phyloP scores from a whole-genome alignment of 2,888 invertebrate genomes.

The Lottia gigantea region DNA sequence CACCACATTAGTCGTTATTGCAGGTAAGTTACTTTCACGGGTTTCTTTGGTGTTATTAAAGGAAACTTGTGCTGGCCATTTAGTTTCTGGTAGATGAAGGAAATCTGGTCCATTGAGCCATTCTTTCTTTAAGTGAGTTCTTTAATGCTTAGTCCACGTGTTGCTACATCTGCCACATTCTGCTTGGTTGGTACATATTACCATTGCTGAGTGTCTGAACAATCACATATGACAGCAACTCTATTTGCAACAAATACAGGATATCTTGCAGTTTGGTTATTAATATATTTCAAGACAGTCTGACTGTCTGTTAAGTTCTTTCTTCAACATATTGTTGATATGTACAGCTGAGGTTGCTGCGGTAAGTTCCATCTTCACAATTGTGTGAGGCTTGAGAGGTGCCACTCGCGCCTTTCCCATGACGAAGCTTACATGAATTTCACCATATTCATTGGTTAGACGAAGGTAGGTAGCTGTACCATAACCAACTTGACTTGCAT shows the following conservation, averaged over 20 bases:
- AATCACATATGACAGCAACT: too few species aligned
- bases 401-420: conserved; percentile 3
- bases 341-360: conserved; percentile 13
- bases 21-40: too few species aligned
- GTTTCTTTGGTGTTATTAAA: too few species aligned
- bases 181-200: conserved; percentile 24
- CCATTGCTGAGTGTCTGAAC: conserved; percentile 27
- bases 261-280: not conserved
- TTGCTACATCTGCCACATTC: conserved; percentile 32
- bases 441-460: not conserved
- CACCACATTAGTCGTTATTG: too few species aligned
- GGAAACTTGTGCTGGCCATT: too few species aligned
- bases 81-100: too few species aligned
- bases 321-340: conserved; percentile 9
- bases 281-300: too few species aligned
- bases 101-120: too few species aligned
- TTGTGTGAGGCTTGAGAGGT: conserved; percentile 9
- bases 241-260: too few species aligned
- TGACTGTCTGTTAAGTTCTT: not conserved
- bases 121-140: too few species aligned
- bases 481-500: not conserved
- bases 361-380: conserved; percentile 12
- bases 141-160: conserved; percentile 25
- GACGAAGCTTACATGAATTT: not conserved
- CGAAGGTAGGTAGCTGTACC: conserved; percentile 12